These are phyloP conservation scores for Atta colombica DNA, from an alignment of 1,140 invertebrate species.

Conservation along the genomic window DNA sequence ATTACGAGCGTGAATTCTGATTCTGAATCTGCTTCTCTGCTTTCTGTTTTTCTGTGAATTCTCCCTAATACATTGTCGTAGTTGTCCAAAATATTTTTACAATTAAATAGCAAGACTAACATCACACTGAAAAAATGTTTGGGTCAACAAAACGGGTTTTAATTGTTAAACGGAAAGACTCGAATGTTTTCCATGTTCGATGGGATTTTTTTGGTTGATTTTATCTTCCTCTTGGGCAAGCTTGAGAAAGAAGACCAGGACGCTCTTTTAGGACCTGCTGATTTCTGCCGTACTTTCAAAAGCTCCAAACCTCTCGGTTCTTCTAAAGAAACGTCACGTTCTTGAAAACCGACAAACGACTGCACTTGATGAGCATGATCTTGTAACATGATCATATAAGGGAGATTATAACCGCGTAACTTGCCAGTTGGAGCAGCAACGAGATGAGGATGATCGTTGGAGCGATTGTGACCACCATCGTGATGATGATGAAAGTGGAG, in stretches of 20 bases:
- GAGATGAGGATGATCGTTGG: neutral
- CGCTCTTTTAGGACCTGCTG: neutral
- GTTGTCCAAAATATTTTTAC: neutral
- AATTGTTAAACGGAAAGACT: conserved; percentile 70
- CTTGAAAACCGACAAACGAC: conserved; percentile 20
- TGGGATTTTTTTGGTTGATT: neutral
- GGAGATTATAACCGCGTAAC: neutral
- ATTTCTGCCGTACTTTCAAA: conserved; percentile 1
- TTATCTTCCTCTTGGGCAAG: neutral
- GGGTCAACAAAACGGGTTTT: neutral
- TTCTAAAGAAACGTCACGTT: neutral
- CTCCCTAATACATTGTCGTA: neutral
- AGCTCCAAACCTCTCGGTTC: neutral
- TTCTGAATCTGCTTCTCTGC: no score
- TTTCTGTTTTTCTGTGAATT: no score
- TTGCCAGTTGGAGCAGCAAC: neutral
- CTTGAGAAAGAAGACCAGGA: conserved; percentile 11
- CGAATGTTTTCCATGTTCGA: neutral
- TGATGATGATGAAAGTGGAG: conserved; percentile 51
- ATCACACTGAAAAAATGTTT: neutral
- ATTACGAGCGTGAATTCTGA: no score
- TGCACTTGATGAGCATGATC: conserved; percentile 41
- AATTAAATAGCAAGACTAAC: neutral
- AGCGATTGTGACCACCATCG: conserved; percentile 9
- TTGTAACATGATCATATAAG: conserved; percentile 15